phyloP scores from a whole-genome alignment of 2,113 vertebrate species.

The Dipodomys ordii region DNA sequence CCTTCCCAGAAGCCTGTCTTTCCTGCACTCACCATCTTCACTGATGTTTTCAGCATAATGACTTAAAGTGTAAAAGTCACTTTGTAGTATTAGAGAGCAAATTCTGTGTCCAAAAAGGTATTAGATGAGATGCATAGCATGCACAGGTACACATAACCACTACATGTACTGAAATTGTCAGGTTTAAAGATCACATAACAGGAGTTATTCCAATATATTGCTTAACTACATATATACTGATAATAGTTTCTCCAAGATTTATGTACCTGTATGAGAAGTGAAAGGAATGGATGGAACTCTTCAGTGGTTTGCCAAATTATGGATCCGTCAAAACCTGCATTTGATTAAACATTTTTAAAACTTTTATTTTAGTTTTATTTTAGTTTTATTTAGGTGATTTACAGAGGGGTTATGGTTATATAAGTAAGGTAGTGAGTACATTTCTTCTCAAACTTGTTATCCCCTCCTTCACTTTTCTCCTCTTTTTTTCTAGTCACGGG shows the following conservation, averaged over 20 bases:
- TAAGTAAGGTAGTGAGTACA: too few species aligned
- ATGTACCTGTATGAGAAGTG: neutral
- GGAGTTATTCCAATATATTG: neutral
- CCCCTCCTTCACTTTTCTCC: too few species aligned
- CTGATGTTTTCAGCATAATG: neutral
- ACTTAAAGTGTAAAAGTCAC: neutral
- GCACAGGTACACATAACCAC: neutral
- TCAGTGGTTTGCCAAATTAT: neutral
- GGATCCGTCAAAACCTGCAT: neutral
- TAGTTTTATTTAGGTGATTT: too few species aligned
- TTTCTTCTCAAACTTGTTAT: too few species aligned
- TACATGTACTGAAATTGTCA: neutral
- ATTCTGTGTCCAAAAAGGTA: neutral
- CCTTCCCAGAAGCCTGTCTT: neutral
- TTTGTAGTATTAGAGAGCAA: neutral
- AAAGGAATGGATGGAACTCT: neutral
- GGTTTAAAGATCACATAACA: neutral
- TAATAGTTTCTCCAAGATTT: neutral
- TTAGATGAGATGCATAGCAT: neutral
- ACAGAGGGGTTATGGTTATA: too few species aligned
- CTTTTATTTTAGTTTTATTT: neutral
- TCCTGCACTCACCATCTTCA: neutral
- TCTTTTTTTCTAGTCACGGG: too few species aligned
- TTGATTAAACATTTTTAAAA: neutral
- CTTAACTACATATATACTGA: neutral